Conservation (phyloP, 2,113 vertebrate species). For the Psittacus erithacus region DNA sequence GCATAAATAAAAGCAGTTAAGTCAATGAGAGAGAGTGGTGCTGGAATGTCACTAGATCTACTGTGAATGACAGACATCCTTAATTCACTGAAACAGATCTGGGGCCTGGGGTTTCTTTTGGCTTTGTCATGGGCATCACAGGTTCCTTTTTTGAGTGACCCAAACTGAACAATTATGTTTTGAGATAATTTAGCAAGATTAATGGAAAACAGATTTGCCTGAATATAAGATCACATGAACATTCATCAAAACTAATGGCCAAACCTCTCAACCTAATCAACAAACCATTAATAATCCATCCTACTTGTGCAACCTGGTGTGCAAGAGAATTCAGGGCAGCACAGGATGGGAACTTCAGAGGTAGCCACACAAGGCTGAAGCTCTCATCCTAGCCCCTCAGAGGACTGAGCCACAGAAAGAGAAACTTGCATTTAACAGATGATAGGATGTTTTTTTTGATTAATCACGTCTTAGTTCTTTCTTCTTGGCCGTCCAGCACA, state of each 20-base stretch:
- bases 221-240: rapidly evolving
- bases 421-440: not conserved
- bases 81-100: not conserved
- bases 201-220: not conserved
- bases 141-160: not conserved
- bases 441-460: not conserved
- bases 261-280: not conserved
- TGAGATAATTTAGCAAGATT: not conserved
- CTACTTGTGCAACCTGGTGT: rapidly evolving
- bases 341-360: not conserved
- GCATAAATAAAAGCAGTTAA: not conserved
- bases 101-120: not conserved
- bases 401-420: not conserved
- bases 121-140: not conserved
- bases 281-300: not conserved
- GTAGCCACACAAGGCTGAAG: rapidly evolving
- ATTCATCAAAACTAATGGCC: not conserved
- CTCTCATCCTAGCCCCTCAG: not conserved
- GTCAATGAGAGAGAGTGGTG: rapidly evolving
- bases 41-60: not conserved
- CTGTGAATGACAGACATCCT: not conserved
- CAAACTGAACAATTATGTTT: not conserved
- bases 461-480: not conserved
- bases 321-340: rapidly evolving
- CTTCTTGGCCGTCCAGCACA: not conserved